Conservation (phyloP, 2,113 vertebrate species). For the Podilymbus podiceps region DNA sequence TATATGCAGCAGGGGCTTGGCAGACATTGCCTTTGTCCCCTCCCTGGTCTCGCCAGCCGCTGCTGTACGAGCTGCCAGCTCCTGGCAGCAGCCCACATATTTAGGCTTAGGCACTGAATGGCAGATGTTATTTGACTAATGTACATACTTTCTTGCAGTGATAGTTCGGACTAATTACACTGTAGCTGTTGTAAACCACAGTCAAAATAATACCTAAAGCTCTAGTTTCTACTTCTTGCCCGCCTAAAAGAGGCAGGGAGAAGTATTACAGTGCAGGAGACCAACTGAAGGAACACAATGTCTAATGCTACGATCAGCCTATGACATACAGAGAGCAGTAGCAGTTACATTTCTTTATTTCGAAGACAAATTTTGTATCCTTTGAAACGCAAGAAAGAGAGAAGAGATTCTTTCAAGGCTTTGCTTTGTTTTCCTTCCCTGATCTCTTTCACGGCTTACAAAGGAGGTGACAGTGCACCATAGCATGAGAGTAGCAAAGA, state of each 20-base stretch:
- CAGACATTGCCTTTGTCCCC: neutral
- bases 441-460: neutral
- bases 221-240: neutral
- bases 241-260: neutral
- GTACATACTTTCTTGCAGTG: neutral
- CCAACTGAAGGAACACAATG: too few species aligned
- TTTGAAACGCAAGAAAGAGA: conserved; percentile 8
- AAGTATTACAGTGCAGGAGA: neutral
- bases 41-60: neutral
- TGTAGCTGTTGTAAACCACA: neutral
- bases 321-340: neutral
- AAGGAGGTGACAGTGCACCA: neutral
- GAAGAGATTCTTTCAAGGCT: neutral
- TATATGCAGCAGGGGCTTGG: neutral
- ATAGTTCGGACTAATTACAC: neutral
- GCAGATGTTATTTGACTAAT: neutral
- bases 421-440: neutral
- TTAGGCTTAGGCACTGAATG: neutral
- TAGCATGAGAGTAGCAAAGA: neutral
- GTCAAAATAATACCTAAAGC: neutral
- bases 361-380: neutral
- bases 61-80: neutral
- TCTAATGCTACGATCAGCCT: too few species aligned
- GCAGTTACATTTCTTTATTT: neutral
- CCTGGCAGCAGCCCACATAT: neutral